Base-by-base conservation (phyloP, 2,888 invertebrate species). In the Oscheius myriophilus region DNA sequence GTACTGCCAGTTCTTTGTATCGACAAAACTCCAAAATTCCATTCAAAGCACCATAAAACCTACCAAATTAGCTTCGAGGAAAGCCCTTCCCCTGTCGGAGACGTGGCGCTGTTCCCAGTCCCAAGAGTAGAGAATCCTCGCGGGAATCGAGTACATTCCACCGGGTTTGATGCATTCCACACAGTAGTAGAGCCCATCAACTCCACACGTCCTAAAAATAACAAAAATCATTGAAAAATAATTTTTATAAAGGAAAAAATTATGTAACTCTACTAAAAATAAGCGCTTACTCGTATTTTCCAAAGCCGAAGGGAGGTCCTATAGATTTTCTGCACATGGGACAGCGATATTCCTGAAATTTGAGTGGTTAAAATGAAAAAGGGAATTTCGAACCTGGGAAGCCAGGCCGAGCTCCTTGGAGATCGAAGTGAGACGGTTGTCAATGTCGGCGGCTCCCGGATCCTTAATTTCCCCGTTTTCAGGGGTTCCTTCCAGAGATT, bases 151-250 rank as follows among this genome's bases (percentile, higher is more conserved):
- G 21, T 75, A 67, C 57, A 75, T 74, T 42, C 82, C 83, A n/a
- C 82, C 78, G 42, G 71, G 65, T 45, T 76, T 75, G 71, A 76
- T 81, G 86, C 97, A 98, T 71, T 91, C 91, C 55, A 91, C 90
- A 87, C 97, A 98, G 88, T 91, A 96, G 87, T 95, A 95, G 79
- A 91, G 91, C 2, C 93, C 95, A 79, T 93, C 93, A 87, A 92
- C 94, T 33, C 91, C 90, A 88, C 97, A 98, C 0, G 94, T 89
- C 0, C 94, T 85, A 21, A 66, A 84, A 52, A 14, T 21, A n/a
- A n/a, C n/a, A n/a, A n/a, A n/a, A n/a, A n/a, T n/a, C n/a, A n/a
- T n/a, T n/a, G n/a, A 43, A 43, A 43, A 43, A 43, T 43, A 43
- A 43, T 14, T 14, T 43, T 14, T 43, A 12, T 14, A 14, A 43